These are phyloP conservation scores for Chauna torquata DNA, from an alignment of 2,113 vertebrate species.

Conservation along the genomic window DNA sequence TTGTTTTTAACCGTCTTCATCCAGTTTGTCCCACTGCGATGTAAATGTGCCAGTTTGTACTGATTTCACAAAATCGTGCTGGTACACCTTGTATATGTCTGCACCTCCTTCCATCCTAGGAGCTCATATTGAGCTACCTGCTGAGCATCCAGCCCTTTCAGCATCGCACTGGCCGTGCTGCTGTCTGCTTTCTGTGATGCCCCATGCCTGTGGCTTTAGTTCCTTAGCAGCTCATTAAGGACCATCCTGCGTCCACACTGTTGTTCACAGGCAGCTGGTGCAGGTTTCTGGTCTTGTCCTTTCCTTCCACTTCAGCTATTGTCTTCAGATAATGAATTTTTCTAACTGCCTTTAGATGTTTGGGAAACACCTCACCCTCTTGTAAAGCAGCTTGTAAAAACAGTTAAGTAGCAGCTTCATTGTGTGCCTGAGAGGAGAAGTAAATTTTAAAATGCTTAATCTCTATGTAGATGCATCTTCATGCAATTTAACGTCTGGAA, in stretches of 20 bases:
- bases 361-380: background rate
- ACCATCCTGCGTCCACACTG: accelerated
- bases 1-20: background rate
- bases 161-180: background rate
- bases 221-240: background rate
- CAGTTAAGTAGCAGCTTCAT: background rate
- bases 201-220: background rate
- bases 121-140: background rate
- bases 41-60: background rate
- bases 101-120: background rate
- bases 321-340: background rate
- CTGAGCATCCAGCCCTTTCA: background rate
- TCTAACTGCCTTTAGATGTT: background rate
- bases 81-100: background rate
- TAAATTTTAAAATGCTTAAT: background rate
- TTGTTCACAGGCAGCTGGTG: background rate
- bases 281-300: background rate
- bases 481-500: background rate
- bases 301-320: background rate
- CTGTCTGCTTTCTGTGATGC: background rate
- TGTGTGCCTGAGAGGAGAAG: background rate
- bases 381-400: slow-evolving; percentile 16
- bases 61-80: background rate
- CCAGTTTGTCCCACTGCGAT: background rate
- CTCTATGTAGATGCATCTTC: background rate